Percentiles rank a stretch among this genome's conserved stretches.
Conservation (phyloP, 1,140 invertebrate species). For the Augochlora pura region DNA sequence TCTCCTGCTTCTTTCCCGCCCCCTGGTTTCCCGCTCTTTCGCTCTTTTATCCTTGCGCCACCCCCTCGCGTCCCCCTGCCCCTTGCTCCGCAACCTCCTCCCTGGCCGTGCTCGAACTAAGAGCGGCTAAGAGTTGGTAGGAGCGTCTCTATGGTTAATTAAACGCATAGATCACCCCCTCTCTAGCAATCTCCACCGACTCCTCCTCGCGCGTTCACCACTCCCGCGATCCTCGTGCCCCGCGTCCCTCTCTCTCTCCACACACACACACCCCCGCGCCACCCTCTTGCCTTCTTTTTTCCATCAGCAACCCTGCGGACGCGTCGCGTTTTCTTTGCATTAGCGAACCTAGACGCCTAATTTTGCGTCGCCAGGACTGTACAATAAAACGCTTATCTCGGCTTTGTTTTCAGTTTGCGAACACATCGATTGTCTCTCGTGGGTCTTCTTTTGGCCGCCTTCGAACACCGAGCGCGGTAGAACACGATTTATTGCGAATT, state of each 20-base stretch:
- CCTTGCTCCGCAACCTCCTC: slow-evolving; percentile 54
- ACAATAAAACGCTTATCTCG: slow-evolving; percentile 12
- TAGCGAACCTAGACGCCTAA: slow-evolving; percentile 28
- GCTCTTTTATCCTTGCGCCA: slow-evolving; percentile 60
- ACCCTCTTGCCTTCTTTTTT: slow-evolving; percentile 8
- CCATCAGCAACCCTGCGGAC: slow-evolving; percentile 39
- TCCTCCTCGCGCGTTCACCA: slow-evolving; percentile 40
- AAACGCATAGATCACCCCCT: slow-evolving; percentile 78
- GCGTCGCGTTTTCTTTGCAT: slow-evolving; percentile 47
- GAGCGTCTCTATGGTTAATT: slow-evolving; percentile 79
- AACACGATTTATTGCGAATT: no score
- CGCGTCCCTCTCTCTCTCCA: neutral
- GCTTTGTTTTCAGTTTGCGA: no score
- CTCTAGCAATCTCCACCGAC: slow-evolving; percentile 60
- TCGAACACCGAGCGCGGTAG: no score
- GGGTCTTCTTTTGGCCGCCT: no score
- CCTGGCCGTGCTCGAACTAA: slow-evolving; percentile 71
- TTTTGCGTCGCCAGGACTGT: slow-evolving; percentile 40
- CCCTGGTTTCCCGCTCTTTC: slow-evolving; percentile 41
- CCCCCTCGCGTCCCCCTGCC: slow-evolving; percentile 54
- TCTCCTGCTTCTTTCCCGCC: slow-evolving; percentile 8
- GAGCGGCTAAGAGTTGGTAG: slow-evolving; percentile 75
- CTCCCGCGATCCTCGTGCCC: no score
- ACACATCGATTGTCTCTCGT: no score
- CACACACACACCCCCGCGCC: slow-evolving; percentile 9